Percentiles rank a stretch among this genome's conserved stretches.
phyloP scores from a whole-genome alignment of 2,888 invertebrate species.

The Parthenolecanium corni region DNA sequence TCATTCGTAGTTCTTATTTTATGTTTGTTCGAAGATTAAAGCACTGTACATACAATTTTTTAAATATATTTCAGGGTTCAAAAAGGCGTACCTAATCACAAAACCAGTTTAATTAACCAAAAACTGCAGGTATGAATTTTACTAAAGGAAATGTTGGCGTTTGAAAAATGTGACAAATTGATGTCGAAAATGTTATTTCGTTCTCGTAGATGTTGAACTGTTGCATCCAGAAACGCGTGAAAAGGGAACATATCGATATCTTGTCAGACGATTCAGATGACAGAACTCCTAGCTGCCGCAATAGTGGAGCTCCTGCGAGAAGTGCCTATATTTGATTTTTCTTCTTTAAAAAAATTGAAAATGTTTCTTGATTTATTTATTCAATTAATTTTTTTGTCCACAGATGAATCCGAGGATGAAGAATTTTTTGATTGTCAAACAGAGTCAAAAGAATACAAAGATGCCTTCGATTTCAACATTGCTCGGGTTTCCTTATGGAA shows the following conservation, averaged over 20 bases:
- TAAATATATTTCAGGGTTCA: conserved; percentile 48
- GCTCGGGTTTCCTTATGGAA: conserved; percentile 43
- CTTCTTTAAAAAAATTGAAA: not conserved
- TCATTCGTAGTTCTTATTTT: no score
- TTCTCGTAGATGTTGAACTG: conserved; percentile 53
- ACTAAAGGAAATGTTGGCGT: conserved; percentile 32
- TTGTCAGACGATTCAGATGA: conserved; percentile 16
- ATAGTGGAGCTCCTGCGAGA: not conserved
- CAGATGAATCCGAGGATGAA: conserved; percentile 16
- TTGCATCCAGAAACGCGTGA: conserved; percentile 55
- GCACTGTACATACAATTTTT: no score
- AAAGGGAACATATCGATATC: conserved; percentile 36
- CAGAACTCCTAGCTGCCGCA: not conserved
- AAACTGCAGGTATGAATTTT: conserved; percentile 66
- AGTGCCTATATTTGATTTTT: not conserved
- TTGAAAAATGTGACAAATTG: not conserved
- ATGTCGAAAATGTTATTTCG: not conserved
- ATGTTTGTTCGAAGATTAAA: no score
- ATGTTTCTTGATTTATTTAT: no score
- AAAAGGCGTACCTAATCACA: conserved; percentile 72
- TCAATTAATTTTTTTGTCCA: not conserved
- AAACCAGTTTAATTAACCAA: conserved; percentile 84
- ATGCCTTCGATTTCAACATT: not conserved
- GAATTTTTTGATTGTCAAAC: conserved; percentile 18
- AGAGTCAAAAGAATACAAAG: conserved; percentile 6